Evolutionary conservation across 2,797 vertebrate species (phyloP).

Genomic region (Sebastes itinus): DNA sequence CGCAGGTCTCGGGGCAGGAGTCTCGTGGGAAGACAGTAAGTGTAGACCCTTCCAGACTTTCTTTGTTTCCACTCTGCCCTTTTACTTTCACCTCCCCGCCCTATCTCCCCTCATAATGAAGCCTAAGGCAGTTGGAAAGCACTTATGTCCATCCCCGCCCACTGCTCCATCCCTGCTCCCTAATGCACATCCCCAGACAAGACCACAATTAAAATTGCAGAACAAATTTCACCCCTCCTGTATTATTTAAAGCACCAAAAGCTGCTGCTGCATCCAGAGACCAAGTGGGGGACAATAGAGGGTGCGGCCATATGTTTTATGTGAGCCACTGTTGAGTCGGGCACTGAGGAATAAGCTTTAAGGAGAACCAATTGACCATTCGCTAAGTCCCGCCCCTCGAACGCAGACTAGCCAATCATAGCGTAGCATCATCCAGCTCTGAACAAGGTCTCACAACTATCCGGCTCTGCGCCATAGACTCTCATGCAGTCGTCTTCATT

Average conservation of each 20-base stretch:
- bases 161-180: conserved; percentile 42
- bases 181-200: conserved; percentile 79
- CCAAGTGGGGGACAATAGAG: conserved; percentile 58
- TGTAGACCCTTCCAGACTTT: conserved; percentile 28
- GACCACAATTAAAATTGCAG: conserved; percentile 84
- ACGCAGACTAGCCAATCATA: too few species aligned
- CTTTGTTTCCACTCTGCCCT: conserved; percentile 27
- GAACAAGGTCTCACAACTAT: too few species aligned
- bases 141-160: conserved; percentile 67
- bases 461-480: too few species aligned
- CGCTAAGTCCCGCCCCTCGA: fast-evolving
- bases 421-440: too few species aligned
- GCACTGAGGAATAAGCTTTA: background rate
- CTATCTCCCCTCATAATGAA: conserved; percentile 54
- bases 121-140: conserved; percentile 66
- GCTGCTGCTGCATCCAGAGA: conserved; percentile 55
- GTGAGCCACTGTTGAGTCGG: background rate
- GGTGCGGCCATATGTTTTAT: conserved; percentile 24
- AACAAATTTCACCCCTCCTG: conserved; percentile 74
- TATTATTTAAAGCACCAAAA: conserved; percentile 80
- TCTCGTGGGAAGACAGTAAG: conserved; percentile 45
- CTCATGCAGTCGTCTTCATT: too few species aligned
- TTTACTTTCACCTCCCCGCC: background rate
- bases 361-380: background rate
- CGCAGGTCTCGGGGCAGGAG: background rate